Conservation (phyloP, 2,797 vertebrate species). For the Halcyon smyrnensis region DNA sequence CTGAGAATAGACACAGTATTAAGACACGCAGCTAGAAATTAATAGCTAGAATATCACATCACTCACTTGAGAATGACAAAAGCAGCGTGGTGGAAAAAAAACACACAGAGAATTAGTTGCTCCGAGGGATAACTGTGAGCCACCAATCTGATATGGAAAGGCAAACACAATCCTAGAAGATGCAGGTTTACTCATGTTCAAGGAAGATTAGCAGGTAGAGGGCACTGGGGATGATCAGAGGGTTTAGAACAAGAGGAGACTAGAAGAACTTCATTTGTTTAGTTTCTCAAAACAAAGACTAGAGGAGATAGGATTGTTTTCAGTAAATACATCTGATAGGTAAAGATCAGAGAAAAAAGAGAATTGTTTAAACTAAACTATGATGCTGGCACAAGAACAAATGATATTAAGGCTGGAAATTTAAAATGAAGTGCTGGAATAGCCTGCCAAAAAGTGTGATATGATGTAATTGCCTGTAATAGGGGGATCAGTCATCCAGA, state of each 20-base stretch:
- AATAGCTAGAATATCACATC: conserved; percentile 45
- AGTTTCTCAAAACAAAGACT: conserved; percentile 61
- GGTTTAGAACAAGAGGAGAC: conserved; percentile 64
- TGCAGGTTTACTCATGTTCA: conserved; percentile 59
- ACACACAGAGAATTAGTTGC: not conserved
- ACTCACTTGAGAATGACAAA: conserved; percentile 51
- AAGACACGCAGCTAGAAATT: conserved; percentile 47
- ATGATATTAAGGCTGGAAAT: conserved; percentile 41
- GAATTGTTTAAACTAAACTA: conserved; percentile 59
- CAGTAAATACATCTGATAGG: conserved; percentile 68
- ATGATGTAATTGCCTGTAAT: conserved; percentile 55
- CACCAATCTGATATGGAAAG: conserved; percentile 23
- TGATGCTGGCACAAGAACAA: conserved; percentile 50
- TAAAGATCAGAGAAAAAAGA: conserved; percentile 62
- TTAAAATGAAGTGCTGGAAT: conserved; percentile 20
- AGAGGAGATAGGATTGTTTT: conserved; percentile 70
- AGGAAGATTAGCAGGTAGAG: conserved; percentile 55
- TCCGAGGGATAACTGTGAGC: conserved; percentile 42
- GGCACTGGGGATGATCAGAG: conserved; percentile 44
- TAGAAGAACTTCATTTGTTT: conserved; percentile 67
- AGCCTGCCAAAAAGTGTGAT: conserved; percentile 31
- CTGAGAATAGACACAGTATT: not conserved
- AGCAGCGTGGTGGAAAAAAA: conserved; percentile 13
- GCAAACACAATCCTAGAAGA: conserved; percentile 40
- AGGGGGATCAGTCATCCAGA: conserved; percentile 3